Evolutionary conservation across 2,797 vertebrate species (phyloP).

Genomic region (Numenius phaeopus): DNA sequence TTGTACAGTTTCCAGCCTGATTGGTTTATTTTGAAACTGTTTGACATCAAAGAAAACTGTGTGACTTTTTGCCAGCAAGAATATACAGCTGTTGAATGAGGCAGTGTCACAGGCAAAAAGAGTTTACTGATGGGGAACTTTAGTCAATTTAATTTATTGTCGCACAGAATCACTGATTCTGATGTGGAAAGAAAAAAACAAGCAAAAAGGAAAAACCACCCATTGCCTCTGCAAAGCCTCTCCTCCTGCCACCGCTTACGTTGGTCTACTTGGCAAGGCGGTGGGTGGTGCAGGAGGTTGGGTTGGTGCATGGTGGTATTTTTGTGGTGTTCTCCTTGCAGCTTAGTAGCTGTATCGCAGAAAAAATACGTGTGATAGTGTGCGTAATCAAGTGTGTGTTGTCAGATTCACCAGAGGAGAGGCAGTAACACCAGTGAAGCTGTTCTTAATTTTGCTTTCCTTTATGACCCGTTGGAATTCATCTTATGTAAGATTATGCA

Average conservation of each 20-base stretch:
- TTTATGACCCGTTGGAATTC: background rate
- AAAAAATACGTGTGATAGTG: background rate
- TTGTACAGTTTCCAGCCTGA: background rate
- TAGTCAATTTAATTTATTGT: background rate
- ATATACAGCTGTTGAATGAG: background rate
- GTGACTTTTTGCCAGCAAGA: background rate
- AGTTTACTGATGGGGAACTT: background rate
- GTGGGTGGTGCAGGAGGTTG: background rate
- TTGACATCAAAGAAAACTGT: background rate
- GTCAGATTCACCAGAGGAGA: background rate
- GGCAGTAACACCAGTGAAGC: background rate
- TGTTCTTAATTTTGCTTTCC: background rate
- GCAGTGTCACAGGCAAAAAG: background rate
- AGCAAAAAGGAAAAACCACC: background rate
- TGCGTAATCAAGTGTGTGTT: background rate
- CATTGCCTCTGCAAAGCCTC: background rate
- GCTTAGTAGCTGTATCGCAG: background rate
- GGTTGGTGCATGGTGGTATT: background rate
- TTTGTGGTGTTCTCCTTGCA: background rate
- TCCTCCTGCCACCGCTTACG: background rate
- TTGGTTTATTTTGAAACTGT: background rate
- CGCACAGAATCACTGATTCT: background rate
- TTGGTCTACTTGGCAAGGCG: background rate
- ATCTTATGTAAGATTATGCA: accelerated
- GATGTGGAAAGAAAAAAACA: background rate